These are phyloP conservation scores for Rhadina sibilatrix DNA, from an alignment of 2,113 vertebrate species.

Conservation along the genomic window DNA sequence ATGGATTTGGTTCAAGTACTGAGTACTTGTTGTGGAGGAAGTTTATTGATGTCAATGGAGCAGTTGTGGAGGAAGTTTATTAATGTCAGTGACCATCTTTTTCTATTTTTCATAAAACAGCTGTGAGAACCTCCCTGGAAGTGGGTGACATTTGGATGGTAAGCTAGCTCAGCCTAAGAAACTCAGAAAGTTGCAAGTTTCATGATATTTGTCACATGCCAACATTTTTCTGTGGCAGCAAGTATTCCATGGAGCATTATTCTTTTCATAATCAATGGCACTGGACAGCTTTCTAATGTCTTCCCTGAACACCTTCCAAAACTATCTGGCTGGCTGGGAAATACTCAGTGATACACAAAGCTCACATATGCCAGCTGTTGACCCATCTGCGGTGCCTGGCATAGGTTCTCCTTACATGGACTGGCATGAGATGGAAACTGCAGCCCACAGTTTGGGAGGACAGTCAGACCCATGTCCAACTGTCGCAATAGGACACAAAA, in stretches of 20 bases:
- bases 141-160: neutral
- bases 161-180: neutral
- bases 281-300: slow-evolving; percentile 27
- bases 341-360: neutral
- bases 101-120: neutral
- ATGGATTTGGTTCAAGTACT: neutral
- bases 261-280: neutral
- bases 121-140: neutral
- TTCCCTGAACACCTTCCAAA: slow-evolving; percentile 5
- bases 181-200: neutral
- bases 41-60: neutral
- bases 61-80: neutral
- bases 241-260: neutral
- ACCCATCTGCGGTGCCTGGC: slow-evolving; percentile 9
- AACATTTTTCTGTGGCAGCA: neutral
- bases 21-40: neutral
- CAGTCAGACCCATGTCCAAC: neutral
- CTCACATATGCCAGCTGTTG: neutral
- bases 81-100: neutral
- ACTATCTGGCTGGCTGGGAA: neutral
- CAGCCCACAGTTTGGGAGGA: neutral
- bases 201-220: neutral
- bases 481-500: too few relatives aligned
- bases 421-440: neutral
- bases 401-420: neutral